Evolutionary conservation across 30 jellyfish, hydroid and myxozoan species (phyloP).

Genomic region (Turritopsis rubra): DNA sequence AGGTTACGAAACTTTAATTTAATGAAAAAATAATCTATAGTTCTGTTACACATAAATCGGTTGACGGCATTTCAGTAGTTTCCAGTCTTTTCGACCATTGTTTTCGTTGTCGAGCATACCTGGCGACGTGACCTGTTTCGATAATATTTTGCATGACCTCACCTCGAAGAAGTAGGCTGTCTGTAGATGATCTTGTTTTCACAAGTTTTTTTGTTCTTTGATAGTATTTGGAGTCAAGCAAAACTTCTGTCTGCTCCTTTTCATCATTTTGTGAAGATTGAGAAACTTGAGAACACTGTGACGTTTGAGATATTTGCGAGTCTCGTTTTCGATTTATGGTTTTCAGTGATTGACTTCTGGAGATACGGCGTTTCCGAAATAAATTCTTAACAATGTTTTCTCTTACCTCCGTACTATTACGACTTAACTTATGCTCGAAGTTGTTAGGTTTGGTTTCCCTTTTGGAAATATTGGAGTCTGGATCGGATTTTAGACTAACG

Average conservation of each 20-base stretch:
- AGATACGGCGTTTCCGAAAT: not conserved
- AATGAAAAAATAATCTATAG: conserved; percentile 27
- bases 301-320: conserved; percentile 1
- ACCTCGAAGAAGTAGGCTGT: conserved; percentile 56
- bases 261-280: conserved; percentile 2
- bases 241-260: not conserved
- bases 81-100: conserved; percentile 47
- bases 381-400: not conserved
- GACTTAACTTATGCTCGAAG: not conserved
- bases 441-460: not conserved
- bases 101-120: conserved; percentile 49
- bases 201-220: conserved; percentile 12
- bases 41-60: conserved; percentile 84
- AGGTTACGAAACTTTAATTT: not conserved
- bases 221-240: conserved; percentile 5
- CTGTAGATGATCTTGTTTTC: conserved; percentile 70
- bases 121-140: conserved; percentile 83
- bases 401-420: not conserved
- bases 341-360: conserved; percentile 26
- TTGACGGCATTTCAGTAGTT: conserved; percentile 37
- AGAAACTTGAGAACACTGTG: conserved; percentile 4
- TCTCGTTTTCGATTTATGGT: conserved; percentile 4
- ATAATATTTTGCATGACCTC: conserved; percentile 45
- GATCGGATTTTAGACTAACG: not conserved
- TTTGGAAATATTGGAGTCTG: not conserved